Evolutionary conservation across 2,797 vertebrate genomes (phyloP).

Genomic region (Clarias fuscus): DNA sequence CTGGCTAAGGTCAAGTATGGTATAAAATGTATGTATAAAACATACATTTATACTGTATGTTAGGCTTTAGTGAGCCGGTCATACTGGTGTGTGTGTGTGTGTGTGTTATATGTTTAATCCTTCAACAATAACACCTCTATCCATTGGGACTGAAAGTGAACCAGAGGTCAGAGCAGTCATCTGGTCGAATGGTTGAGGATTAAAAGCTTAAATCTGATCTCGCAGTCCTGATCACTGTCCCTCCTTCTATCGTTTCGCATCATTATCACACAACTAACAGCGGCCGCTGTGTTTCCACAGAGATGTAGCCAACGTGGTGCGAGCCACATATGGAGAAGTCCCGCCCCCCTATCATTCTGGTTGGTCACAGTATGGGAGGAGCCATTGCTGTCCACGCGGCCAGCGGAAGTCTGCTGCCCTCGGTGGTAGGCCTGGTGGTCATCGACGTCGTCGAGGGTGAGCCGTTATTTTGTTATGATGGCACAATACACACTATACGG

Average conservation of each 20-base stretch:
- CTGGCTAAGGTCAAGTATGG: no score
- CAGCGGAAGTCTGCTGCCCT: slow-evolving; percentile 59
- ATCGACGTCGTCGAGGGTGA: slow-evolving; percentile 71
- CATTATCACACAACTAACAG: background rate
- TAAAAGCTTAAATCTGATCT: slow-evolving; percentile 1
- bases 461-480: background rate
- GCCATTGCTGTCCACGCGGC: slow-evolving; percentile 67
- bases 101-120: no score
- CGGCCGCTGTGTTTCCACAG: slow-evolving; percentile 42
- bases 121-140: no score
- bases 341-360: slow-evolving; percentile 65
- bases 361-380: slow-evolving; percentile 70
- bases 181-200: background rate
- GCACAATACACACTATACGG: background rate
- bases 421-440: slow-evolving; percentile 65
- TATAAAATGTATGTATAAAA: no score
- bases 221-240: background rate
- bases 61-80: no score
- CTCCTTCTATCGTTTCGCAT: background rate
- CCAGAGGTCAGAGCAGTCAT: background rate
- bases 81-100: no score
- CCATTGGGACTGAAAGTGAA: no score
- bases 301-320: slow-evolving; percentile 68
- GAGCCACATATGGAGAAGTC: slow-evolving; percentile 65
- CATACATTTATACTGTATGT: no score